These are phyloP conservation scores for Bubo bubo DNA, from an alignment of 2,113 vertebrate genomes.

Conservation along the genomic window DNA sequence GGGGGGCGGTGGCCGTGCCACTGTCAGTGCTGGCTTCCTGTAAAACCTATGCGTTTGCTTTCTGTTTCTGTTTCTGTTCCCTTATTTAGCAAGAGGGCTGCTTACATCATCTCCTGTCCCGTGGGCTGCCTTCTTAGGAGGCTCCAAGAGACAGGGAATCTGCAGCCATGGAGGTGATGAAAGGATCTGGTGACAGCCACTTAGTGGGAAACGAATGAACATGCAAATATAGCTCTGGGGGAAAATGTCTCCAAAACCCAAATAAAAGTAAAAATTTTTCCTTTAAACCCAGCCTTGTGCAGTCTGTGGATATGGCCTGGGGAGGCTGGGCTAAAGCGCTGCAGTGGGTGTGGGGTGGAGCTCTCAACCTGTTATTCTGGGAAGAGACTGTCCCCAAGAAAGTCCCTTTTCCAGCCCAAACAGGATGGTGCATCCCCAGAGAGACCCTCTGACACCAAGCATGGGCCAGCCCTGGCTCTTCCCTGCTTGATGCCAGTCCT, in stretches of 20 bases:
- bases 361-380: rapidly evolving
- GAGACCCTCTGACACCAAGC: neutral
- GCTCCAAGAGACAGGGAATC: no score
- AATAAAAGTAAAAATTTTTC: neutral
- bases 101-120: no score
- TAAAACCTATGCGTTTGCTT: no score
- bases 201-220: no score
- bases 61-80: no score
- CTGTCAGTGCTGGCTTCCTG: neutral
- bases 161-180: no score
- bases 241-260: rapidly evolving
- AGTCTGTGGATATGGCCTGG: neutral
- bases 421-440: neutral
- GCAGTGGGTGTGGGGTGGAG: neutral
- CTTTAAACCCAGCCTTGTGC: neutral
- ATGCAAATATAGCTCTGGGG: no score
- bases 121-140: no score
- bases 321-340: neutral
- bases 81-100: no score
- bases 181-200: no score
- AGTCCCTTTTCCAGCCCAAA: neutral
- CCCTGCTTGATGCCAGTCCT: neutral
- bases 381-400: neutral
- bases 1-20: no score
- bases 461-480: neutral